A percentile compares a stretch with the other conserved stretches of the same genome.
Conservation (phyloP, 2,113 vertebrate genomes). For the Triplophysa dalaica region DNA sequence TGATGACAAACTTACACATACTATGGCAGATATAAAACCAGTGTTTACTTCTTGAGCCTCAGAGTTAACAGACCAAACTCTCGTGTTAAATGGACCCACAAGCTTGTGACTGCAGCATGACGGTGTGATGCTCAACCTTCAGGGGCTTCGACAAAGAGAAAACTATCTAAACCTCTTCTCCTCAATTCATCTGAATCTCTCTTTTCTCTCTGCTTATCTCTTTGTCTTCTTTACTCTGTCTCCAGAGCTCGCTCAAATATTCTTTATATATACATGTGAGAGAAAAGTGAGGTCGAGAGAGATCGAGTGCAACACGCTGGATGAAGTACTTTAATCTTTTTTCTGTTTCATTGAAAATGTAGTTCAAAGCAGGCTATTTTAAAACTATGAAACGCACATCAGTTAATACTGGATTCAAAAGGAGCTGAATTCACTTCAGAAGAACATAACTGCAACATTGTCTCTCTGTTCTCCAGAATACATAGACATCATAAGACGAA, state of each 20-base stretch:
- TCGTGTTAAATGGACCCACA: too few species aligned
- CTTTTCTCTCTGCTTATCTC: slow-evolving; percentile 58
- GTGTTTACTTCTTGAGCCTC: too few species aligned
- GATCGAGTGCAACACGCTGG: slow-evolving; percentile 40
- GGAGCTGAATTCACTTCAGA: slow-evolving; percentile 20
- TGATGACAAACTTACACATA: too few species aligned
- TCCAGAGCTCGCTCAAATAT: slow-evolving; percentile 49
- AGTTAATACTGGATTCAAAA: slow-evolving; percentile 16
- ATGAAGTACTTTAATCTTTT: slow-evolving; percentile 60
- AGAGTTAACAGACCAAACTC: too few species aligned
- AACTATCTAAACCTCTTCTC: slow-evolving; percentile 48
- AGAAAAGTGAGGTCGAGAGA: slow-evolving; percentile 15
- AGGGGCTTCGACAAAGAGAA: slow-evolving; percentile 66
- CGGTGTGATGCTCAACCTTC: slow-evolving; percentile 63
- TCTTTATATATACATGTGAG: slow-evolving; percentile 38
- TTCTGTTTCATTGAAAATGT: slow-evolving; percentile 58
- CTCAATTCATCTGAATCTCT: too few species aligned
- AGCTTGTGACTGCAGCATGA: too few species aligned
- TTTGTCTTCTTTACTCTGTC: slow-evolving; percentile 29
- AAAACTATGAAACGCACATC: slow-evolving; percentile 36
- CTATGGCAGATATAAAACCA: too few species aligned
- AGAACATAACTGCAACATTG: background rate
- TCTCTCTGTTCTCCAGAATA: background rate
- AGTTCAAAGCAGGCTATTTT: slow-evolving; percentile 55
- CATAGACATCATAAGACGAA: too few species aligned